Base-by-base conservation (phyloP, 37 sponge, comb jelly and placozoan species). In the Theonella swinhoei region DNA sequence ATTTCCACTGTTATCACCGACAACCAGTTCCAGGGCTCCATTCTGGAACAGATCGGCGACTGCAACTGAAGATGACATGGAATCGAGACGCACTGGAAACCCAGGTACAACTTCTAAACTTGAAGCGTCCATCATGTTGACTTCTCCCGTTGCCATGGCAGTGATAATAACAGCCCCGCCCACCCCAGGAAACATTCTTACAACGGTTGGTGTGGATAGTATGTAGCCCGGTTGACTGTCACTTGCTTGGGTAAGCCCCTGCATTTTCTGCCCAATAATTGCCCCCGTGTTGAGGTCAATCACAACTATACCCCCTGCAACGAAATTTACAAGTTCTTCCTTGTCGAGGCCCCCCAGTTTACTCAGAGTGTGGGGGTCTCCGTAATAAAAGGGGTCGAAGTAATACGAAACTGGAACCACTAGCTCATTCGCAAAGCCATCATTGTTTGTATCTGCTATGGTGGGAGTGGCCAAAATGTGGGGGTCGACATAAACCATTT, bases 361-460 rank as follows among this genome's bases (percentile, higher is more conserved):
- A 28, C 22, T 62, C 30, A 74, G 30, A 43, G 35, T 83, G 33
- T 41, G 31, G 4, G 70, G 39, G 62, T 62, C 66, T 11, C 88
- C 92, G 63, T 93, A 93, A 38, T 85, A 40, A 43, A 72, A 73
- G 17, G 82, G 77, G 47, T 93, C 93, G 70, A 79, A 93, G 70
- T 93, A 93, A 73, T 85, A 93, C 60, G 82, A 85, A 25, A 93
- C 83, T 22, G 93, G 83, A 29, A 93, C 63, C 2, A 93, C 86
- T 5, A 93, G 61, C 25, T 93, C 93, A 43, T 81, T 40, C 22
- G 20, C 39, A 0, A 64, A 24, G 4, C 93, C 93, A 78, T 93
- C 93, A 14, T 83, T 79, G 30, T 93, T 81, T 8, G 67, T 65
- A 42, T 93, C 93, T 5, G 86, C 75, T 11, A 93, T 8, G 23